A percentile compares a stretch with the other conserved stretches of the same genome.
These are phyloP conservation scores for Cordylochernes scorpioides DNA, from an alignment of 2,888 invertebrate genomes.

Conservation along the genomic window DNA sequence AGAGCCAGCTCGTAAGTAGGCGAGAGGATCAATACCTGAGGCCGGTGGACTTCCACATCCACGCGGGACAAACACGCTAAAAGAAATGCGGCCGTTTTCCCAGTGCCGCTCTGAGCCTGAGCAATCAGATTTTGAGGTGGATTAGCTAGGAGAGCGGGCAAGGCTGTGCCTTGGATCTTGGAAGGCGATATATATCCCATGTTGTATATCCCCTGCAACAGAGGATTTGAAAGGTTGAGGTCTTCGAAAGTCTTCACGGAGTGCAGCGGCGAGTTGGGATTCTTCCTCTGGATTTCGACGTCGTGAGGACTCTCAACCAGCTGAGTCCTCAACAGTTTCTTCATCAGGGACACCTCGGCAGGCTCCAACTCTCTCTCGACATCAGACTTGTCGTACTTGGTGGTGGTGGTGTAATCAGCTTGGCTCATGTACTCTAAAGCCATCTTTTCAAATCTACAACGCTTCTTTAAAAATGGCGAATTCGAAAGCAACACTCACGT, in stretches of 20 bases:
- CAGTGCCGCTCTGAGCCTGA: conserved; percentile 95
- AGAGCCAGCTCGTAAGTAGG: conserved; percentile 94
- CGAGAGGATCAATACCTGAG: conserved; percentile 67
- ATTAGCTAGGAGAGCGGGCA: conserved; percentile 73
- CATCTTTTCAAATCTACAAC: no score
- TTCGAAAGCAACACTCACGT: no score
- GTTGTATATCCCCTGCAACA: conserved; percentile 68
- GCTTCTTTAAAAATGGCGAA: no score
- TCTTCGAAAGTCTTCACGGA: conserved; percentile 41
- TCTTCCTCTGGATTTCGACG: conserved; percentile 63
- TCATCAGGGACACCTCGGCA: conserved; percentile 57
- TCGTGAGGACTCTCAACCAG: conserved; percentile 49
- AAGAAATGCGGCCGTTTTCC: no score
- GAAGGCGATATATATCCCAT: conserved; percentile 98
- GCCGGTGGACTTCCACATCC: conserved; percentile 35
- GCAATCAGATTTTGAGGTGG: conserved; percentile 96
- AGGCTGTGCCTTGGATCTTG: conserved; percentile 79
- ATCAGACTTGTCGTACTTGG: no score
- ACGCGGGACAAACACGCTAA: conserved; percentile 84
- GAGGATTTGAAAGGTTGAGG: conserved; percentile 34
- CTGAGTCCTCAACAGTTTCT: conserved; percentile 68
- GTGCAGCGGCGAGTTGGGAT: conserved; percentile 74
- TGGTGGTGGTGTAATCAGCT: no score
- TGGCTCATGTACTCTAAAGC: no score
- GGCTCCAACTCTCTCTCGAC: conserved; percentile 30